These are phyloP conservation scores for Ciconia maguari DNA, from an alignment of 2,113 vertebrate genomes.

Conservation along the genomic window DNA sequence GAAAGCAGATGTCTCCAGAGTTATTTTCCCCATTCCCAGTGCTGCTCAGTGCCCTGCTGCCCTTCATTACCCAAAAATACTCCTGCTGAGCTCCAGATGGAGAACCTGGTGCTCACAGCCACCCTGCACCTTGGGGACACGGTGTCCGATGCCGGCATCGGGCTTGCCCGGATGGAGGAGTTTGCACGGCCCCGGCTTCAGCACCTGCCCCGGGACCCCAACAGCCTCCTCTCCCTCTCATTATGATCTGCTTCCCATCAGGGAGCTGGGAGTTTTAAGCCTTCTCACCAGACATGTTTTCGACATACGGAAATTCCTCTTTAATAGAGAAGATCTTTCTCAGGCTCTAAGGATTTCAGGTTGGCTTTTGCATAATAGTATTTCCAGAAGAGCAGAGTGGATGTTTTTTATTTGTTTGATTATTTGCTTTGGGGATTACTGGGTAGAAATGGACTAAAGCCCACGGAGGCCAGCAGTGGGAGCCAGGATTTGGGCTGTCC, in stretches of 20 bases:
- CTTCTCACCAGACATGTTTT: background rate
- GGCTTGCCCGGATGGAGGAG: background rate
- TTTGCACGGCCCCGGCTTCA: background rate
- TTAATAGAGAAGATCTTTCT: background rate
- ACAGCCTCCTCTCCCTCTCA: background rate
- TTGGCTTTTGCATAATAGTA: background rate
- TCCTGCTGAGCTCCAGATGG: background rate
- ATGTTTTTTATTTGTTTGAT: background rate
- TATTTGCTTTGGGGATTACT: background rate
- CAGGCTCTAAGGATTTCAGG: background rate
- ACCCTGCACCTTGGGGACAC: background rate
- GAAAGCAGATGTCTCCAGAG: background rate
- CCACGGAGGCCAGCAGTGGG: background rate
- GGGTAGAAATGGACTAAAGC: background rate
- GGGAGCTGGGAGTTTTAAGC: background rate
- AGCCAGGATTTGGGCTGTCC: background rate
- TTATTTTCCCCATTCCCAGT: background rate
- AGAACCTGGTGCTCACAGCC: background rate
- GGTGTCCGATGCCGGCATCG: rapidly evolving
- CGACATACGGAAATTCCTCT: background rate
- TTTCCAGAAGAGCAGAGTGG: background rate
- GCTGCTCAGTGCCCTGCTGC: background rate
- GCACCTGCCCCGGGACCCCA: rapidly evolving
- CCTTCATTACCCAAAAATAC: background rate
- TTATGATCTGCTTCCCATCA: background rate